Base-by-base conservation (phyloP, 2,113 vertebrate species). In the Beaufortia kweichowensis region DNA sequence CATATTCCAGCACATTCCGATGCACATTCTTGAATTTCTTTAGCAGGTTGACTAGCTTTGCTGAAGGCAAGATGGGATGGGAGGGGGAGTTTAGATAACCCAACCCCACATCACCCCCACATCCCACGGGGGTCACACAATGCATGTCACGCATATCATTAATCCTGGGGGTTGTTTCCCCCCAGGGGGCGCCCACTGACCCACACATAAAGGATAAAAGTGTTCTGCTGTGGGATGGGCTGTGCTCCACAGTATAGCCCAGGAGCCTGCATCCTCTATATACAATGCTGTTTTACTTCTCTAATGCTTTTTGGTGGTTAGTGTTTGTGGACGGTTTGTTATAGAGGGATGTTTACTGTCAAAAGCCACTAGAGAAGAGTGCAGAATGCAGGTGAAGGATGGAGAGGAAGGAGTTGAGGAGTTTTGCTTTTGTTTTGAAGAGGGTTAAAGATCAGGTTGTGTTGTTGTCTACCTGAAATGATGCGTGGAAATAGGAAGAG, bases 91-190 rank as follows among this genome's bases (percentile, higher is more conserved):
- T 75, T 75, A 69, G 63, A 81, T 81, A 78, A 80, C 71, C 83
- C 26, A 14, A 4, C 33, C 81, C 81, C 83, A 81, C 84, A 86
- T 88, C 84, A 84, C 68, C 56, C 56, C 35, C 53, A 23, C 62
- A 71, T 28, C 66, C 61, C 55, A 57, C 6, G 14, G 70, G 86
- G 89, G 88, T 89, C 86, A 89, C 85, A 92, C 90, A 92, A 92
- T 90, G 89, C 87, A 90, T 89, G 89, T 87, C 90, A 90, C 89
- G 93, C 92, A 94, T 94, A 91, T 94, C 92, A 95, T 95, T 95
- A 94, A 94, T 95, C 91, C 90, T 87, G 87, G 90, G 83, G 89
- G 89, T 87, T 86, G 89, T 92, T 91, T 89, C 89, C 85, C 90
- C 87, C 91, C 87, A 91, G 88, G 90, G 93, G 91, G 92, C 91